Evolutionary conservation across 2,888 invertebrate genomes (phyloP).

Genomic region (Synergus gifuensis): DNA sequence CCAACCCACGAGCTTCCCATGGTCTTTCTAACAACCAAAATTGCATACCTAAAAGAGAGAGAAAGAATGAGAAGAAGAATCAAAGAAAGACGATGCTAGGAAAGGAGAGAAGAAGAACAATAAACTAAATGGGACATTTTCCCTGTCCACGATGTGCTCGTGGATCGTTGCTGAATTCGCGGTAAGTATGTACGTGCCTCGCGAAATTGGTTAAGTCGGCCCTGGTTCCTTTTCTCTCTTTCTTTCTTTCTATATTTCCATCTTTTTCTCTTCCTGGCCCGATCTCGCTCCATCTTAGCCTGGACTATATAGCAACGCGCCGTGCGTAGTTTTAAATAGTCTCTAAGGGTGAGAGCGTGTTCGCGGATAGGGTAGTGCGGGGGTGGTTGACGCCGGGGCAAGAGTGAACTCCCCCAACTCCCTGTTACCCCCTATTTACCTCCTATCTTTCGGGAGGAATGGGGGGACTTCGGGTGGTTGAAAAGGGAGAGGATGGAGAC

Average conservation of each 20-base stretch:
- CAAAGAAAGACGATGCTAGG: background rate
- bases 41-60: background rate
- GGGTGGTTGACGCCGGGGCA: slow-evolving; percentile 62
- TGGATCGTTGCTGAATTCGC: slow-evolving; percentile 51
- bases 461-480: slow-evolving; percentile 41
- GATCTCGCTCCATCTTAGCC: slow-evolving; percentile 50
- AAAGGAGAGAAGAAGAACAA: background rate
- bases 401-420: slow-evolving; percentile 57
- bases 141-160: slow-evolving; percentile 13
- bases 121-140: slow-evolving; percentile 31
- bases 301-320: slow-evolving; percentile 46
- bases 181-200: slow-evolving; percentile 64
- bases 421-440: slow-evolving; percentile 8
- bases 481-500: slow-evolving; percentile 56
- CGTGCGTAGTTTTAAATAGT: slow-evolving; percentile 77
- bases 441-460: slow-evolving; percentile 42
- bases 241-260: slow-evolving; percentile 41
- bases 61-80: background rate
- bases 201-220: slow-evolving; percentile 70
- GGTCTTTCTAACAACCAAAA: slow-evolving; percentile 11
- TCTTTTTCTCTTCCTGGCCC: slow-evolving; percentile 48
- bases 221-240: slow-evolving; percentile 55
- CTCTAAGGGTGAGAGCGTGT: slow-evolving; percentile 67
- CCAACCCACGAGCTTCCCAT: background rate
- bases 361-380: slow-evolving; percentile 56